phyloP scores from a whole-genome alignment of 2,797 vertebrate genomes.

The Xenopus petersii region DNA sequence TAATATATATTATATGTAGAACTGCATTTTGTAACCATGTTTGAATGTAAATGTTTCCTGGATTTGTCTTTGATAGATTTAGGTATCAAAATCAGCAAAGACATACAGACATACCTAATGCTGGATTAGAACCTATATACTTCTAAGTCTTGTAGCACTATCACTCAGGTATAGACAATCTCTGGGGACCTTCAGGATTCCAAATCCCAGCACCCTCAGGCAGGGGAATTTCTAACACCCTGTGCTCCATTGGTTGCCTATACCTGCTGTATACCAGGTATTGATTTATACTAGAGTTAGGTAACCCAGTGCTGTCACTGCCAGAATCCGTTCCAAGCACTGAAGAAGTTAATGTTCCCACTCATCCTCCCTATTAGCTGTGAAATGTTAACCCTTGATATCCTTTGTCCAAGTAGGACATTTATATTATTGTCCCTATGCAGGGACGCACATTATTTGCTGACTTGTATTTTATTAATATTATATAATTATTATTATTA shows the following conservation, averaged over 20 bases:
- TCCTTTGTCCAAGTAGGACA: constrained; percentile 38
- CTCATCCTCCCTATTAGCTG: constrained; percentile 16
- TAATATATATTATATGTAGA: too few species aligned
- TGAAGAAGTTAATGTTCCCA: constrained; percentile 31
- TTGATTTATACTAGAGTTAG: neutral
- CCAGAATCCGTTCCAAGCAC: constrained; percentile 20
- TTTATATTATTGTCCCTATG: constrained; percentile 37
- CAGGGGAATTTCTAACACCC: too few species aligned
- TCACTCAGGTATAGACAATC: too few species aligned
- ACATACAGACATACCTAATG: too few species aligned
- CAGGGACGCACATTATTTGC: constrained; percentile 39
- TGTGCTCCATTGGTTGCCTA: too few species aligned
- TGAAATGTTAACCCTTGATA: constrained; percentile 25
- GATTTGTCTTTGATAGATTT: neutral
- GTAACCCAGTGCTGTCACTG: constrained; percentile 10
- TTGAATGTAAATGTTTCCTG: neutral
- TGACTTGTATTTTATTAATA: constrained; percentile 35
- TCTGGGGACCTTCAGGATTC: too few species aligned
- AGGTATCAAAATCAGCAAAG: too few species aligned
- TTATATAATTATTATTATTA: constrained; percentile 45
- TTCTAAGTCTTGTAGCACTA: constrained; percentile 27
- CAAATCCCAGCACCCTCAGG: too few species aligned
- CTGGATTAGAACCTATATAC: too few species aligned
- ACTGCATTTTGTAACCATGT: neutral
- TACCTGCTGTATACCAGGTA: too few species aligned